Evolutionary conservation across 2,797 vertebrate genomes (phyloP), one percentile per base, ranked within the genome.

Genomic region (Helostoma temminkii): DNA sequence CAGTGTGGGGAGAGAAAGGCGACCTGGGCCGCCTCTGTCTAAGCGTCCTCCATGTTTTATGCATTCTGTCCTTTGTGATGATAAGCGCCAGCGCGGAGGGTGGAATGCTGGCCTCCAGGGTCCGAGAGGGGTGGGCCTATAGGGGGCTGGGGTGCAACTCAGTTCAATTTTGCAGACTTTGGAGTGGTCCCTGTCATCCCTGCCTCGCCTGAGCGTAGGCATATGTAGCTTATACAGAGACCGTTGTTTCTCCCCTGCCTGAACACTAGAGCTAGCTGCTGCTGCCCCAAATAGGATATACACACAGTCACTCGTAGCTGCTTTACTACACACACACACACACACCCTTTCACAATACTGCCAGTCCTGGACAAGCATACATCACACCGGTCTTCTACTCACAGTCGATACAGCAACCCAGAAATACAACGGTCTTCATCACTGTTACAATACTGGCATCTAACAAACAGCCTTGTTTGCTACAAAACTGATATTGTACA

Each of bases 21-120:
- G 78, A 93, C 91, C 92, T 92, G 86, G 86, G 85, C 91, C 70
- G 89, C 87, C 91, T 92, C 88, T 89, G 89, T 93, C 87, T 91
- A 89, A 91, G 90, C 88, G 88, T 91, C 90, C 92, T 91, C 93
- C 92, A 93, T 93, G 93, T 94, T 95, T 94, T 92, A 95, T 94
- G 93, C 93, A 94, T 94, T 93, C 93, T 91, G 87, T 87, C 90
- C 90, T 94, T 95, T 95, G 93, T 95, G 93, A 95, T 94, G 93
- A 93, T 93, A 94, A 95, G 93, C 89, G 79, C 90, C 87, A 91
- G 90, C 39, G 74, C 65, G 55, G 88, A 92, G 88, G 91, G 91
- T 91, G 87, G 91, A 92, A 93, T 92, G 89, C 85, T 89, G 88
- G 90, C 91, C 92, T 92, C 90, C 83, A 84, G 92, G 90, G 92